Conservation (phyloP, 2,888 invertebrate genomes). For the Calliopum simillimum region DNA sequence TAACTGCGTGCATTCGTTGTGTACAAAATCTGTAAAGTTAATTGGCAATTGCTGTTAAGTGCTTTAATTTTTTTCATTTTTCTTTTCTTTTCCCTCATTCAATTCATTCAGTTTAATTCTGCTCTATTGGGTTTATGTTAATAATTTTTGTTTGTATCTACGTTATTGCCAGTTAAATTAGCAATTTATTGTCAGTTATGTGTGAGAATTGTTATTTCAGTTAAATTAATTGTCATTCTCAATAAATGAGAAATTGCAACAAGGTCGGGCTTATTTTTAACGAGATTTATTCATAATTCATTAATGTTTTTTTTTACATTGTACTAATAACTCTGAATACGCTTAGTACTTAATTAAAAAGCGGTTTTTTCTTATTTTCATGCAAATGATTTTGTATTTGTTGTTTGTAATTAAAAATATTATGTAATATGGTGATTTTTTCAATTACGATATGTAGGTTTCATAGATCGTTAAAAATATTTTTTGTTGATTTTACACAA, state of each 20-base stretch:
- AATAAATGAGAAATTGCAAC: slow-evolving; percentile 4
- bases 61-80: slow-evolving; percentile 37
- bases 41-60: slow-evolving; percentile 33
- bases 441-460: neutral
- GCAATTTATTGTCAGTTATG: slow-evolving; percentile 32
- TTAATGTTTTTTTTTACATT: too few species aligned
- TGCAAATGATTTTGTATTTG: too few species aligned
- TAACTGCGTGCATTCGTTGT: slow-evolving; percentile 38
- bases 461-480: too few species aligned
- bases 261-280: too few species aligned
- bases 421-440: neutral
- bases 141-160: slow-evolving; percentile 9
- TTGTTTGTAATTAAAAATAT: neutral
- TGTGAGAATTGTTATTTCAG: slow-evolving; percentile 26
- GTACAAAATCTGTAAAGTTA: neutral
- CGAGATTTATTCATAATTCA: too few species aligned
- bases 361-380: too few species aligned
- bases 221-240: slow-evolving; percentile 24
- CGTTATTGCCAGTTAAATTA: slow-evolving; percentile 23
- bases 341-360: too few species aligned
- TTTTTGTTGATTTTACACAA: too few species aligned
- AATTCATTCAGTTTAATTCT: neutral
- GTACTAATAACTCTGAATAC: too few species aligned
- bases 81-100: neutral
- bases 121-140: slow-evolving; percentile 12